phyloP scores from a whole-genome alignment of 2,797 vertebrate species.

The Spinus olivaceus region DNA sequence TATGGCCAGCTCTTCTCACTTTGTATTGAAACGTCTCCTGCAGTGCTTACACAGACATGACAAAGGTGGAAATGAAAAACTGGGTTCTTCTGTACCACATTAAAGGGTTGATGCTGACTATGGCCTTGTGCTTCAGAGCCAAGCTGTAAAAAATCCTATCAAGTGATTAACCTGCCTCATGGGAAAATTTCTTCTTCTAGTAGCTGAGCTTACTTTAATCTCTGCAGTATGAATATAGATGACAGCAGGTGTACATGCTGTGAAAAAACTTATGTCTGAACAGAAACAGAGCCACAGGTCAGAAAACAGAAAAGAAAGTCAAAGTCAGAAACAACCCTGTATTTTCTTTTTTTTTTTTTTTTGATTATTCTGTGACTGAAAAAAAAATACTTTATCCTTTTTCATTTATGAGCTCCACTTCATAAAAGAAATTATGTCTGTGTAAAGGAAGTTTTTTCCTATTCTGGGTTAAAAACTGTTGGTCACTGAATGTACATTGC shows the following conservation, averaged over 20 bases:
- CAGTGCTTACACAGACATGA: neutral
- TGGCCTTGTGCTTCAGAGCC: neutral
- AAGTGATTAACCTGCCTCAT: neutral
- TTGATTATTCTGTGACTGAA: neutral
- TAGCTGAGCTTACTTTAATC: neutral
- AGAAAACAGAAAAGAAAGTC: neutral
- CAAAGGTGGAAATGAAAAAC: neutral
- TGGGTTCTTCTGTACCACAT: neutral
- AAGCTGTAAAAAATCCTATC: neutral
- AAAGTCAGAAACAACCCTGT: rapidly evolving
- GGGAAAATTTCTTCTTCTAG: neutral
- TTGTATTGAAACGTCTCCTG: neutral
- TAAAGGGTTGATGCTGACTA: neutral
- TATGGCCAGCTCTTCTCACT: neutral
- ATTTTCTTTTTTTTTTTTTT: neutral
- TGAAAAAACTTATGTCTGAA: neutral
- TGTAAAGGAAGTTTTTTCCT: neutral
- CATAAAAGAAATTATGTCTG: neutral
- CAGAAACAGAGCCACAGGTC: neutral
- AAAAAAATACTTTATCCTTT: neutral
- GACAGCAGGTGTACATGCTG: neutral
- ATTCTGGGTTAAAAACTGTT: neutral
- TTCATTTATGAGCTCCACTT: neutral
- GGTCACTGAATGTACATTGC: neutral
- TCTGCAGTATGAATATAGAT: neutral